These are phyloP conservation scores for Itoplectis maculator DNA, from an alignment of 2,888 invertebrate species.

Conservation along the genomic window DNA sequence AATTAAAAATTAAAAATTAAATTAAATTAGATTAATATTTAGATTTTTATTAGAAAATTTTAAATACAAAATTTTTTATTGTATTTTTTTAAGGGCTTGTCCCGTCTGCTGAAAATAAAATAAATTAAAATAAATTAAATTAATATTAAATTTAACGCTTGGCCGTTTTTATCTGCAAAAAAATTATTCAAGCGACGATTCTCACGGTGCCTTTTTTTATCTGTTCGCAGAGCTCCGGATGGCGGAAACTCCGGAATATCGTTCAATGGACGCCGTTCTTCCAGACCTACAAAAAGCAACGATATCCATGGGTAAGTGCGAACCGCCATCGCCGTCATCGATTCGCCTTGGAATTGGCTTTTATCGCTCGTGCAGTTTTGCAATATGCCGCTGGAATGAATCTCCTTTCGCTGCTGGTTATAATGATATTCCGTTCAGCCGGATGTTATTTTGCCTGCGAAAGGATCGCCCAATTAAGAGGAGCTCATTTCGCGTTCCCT, in stretches of 20 bases:
- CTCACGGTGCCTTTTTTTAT: constrained; percentile 63
- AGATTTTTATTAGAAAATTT: too few species aligned
- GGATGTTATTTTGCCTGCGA: not conserved
- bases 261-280: constrained; percentile 99
- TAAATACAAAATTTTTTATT: too few species aligned
- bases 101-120: too few species aligned
- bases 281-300: constrained; percentile 97
- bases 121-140: too few species aligned
- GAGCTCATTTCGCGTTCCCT: not conserved
- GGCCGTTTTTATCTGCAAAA: too few species aligned
- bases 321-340: not conserved
- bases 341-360: constrained; percentile 3
- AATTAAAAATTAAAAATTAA: too few species aligned
- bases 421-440: too few species aligned
- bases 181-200: not conserved
- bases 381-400: not conserved
- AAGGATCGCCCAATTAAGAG: not conserved
- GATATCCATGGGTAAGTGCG: constrained; percentile 94
- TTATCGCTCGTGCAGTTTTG: not conserved
- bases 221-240: constrained; percentile 93
- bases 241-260: constrained; percentile 96
- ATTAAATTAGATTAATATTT: too few species aligned
- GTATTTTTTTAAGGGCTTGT: too few species aligned
- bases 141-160: too few species aligned
- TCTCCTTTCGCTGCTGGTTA: not conserved